Base-by-base conservation (phyloP, 2,113 vertebrate species). In the Cinclus cinclus region DNA sequence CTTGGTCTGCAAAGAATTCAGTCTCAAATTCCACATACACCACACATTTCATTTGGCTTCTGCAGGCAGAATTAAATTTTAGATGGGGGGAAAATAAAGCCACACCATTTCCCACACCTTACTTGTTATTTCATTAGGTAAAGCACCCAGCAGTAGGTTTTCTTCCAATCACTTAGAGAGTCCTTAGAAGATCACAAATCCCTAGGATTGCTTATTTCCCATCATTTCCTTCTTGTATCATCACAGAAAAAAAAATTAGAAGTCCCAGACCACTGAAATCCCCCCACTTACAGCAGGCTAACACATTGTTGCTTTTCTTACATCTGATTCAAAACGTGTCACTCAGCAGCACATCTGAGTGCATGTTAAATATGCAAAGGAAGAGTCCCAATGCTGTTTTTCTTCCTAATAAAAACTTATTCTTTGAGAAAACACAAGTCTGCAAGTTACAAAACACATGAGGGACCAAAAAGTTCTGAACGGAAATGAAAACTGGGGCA, bases 171-270 rank as follows among this genome's bases (percentile, higher is more conserved):
- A 14, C 35, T 71, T 11, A 6, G 8, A 58, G 74, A 17, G 21
- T 42, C 35, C 35, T n/a, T 20, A 27, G 2, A 79, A 49, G 41
- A 76, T 3, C 24, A 64, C 11, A 62, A 28, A 41, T 28, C 39
- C 55, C 35, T 19, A 9, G 41, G n/a, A 44, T 47, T 59, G 12
- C 12, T 41, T 15, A 56, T 49, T 74, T 81, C 58, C 25, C 58
- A 74, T 8, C 4, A 23, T 6, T 65, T 59, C 15, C 25, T 39
- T 56, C 6, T 25, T 33, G 24, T 21, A 35, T 21, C 62, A 19
- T 23, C 31, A 79, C 15, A 78, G 33, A n/a, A 79, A 18, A 71
- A 13, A 64, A 13, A 21, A 5, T 0, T 6, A 0, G 1, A 74
- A 37, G 41, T 15, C 56, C 9, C 28, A 41, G 23, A 25, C 9